Evolutionary conservation across 23 tunicate genomes (phyloP), one percentile per base, ranked within the genome.

Genomic region (Ascidia mentula): DNA sequence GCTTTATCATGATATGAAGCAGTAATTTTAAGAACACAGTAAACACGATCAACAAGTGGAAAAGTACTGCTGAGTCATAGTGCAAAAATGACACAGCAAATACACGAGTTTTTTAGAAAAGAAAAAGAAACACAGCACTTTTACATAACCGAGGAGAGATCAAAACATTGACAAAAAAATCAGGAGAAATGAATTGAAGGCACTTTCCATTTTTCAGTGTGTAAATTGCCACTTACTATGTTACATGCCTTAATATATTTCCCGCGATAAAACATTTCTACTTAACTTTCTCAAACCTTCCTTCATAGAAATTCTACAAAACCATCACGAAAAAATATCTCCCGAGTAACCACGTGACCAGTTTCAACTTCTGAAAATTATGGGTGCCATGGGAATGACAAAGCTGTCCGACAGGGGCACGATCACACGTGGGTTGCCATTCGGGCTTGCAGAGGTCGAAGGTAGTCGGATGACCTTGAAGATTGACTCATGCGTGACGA

Each of bases 351-450:
- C 15, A 9, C 15, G 15, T 15, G 12, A 12, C 15, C 53, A 42
- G 12, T 15, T 42, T 42, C 53, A 15, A 42, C 53, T 42, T 12
- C 53, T 42, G 53, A 42, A 9, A n/a, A n/a, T n/a, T n/a, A n/a
- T n/a, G n/a, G n/a, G n/a, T n/a, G n/a, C n/a, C n/a, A n/a, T 42
- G 53, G 53, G 53, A 42, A 42, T 15, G 53, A 42, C 53, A 15
- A 42, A 42, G 53, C 53, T 42, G 53, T 9, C 15, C 15, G 12
- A 15, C 53, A 42, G 53, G 53, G 53, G 53, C 53, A 42, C 6
- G 28, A 0, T 89, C 83, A 89, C 35, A 90, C 96, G 45, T 90
- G 96, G 18, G 96, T 90, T 9, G 96, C 96, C 96, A 90, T 90
- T 65, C 96, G 82, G 32, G 96, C 96, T 17, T 75, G 70, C 34